phyloP scores from a whole-genome alignment of 1,140 invertebrate genomes.

The Ceratina japonica region DNA sequence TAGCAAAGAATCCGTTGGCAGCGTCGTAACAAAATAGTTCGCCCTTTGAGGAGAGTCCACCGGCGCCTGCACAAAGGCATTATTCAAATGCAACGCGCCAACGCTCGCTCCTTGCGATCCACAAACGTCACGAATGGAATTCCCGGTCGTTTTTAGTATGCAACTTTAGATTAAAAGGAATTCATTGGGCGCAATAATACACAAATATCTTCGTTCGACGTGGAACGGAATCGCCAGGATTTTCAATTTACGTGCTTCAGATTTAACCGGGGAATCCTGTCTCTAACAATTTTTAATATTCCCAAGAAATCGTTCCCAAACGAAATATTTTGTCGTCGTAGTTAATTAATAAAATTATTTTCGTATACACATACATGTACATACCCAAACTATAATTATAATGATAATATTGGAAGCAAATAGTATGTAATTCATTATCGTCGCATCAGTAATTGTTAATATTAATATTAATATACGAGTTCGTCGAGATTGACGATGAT shows the following conservation, averaged over 20 bases:
- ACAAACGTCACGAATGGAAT: not conserved
- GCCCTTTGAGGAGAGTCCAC: slow-evolving; percentile 2
- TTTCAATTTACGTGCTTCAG: not conserved
- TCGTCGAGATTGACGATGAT: too few relatives aligned
- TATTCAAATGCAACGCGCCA: slow-evolving; percentile 17
- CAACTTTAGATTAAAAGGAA: not conserved
- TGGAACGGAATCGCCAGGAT: not conserved
- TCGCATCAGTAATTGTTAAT: too few relatives aligned
- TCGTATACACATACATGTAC: too few relatives aligned
- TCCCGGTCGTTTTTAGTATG: not conserved
- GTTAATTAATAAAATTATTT: too few relatives aligned
- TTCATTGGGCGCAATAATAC: not conserved
- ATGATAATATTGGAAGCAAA: too few relatives aligned
- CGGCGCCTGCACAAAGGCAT: slow-evolving; percentile 5
- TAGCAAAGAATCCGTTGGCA: slow-evolving; percentile 23
- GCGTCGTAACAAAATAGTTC: slow-evolving; percentile 31
- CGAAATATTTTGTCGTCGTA: too few relatives aligned
- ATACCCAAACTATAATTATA: too few relatives aligned
- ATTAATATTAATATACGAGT: too few relatives aligned
- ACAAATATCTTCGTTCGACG: not conserved
- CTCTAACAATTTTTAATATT: too few relatives aligned
- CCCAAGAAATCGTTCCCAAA: too few relatives aligned
- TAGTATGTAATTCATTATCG: too few relatives aligned
- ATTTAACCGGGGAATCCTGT: not conserved
- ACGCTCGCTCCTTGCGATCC: not conserved